Evolutionary conservation across 2,888 invertebrate species (phyloP).

Genomic region (Callosobruchus maculatus): DNA sequence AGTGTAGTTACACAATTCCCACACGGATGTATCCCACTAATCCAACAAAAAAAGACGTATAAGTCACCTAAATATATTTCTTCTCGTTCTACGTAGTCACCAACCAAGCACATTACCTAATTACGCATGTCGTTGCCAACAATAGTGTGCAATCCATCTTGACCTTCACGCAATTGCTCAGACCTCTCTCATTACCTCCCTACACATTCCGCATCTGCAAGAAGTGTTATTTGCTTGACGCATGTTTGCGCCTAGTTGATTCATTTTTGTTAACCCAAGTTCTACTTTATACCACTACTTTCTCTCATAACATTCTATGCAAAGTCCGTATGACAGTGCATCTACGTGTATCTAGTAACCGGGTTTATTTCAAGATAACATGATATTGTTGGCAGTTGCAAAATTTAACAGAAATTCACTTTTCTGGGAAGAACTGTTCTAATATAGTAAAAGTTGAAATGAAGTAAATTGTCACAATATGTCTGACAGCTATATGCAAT

Average conservation of each 20-base stretch:
- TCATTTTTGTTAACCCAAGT: not conserved
- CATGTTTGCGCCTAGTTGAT: not conserved
- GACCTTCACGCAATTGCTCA: not conserved
- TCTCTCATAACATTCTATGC: not conserved
- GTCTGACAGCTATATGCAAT: too few relatives aligned
- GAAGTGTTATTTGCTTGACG: not conserved
- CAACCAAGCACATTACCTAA: not conserved
- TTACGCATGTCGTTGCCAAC: not conserved
- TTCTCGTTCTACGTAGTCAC: not conserved
- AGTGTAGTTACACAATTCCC: too few relatives aligned
- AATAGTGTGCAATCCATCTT: not conserved
- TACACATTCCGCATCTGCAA: not conserved
- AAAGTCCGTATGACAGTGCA: not conserved
- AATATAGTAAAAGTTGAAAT: too few relatives aligned
- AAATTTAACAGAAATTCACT: too few relatives aligned
- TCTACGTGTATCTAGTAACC: not conserved
- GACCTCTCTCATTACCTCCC: not conserved
- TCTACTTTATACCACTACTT: not conserved
- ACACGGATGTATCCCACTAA: too few relatives aligned
- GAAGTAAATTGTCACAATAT: too few relatives aligned
- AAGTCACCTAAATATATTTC: too few relatives aligned
- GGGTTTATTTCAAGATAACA: not conserved
- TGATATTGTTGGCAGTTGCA: too few relatives aligned
- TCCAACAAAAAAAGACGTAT: not conserved
- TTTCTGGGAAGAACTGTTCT: too few relatives aligned